A percentile compares a stretch with the other conserved stretches of the same genome.
phyloP scores from a whole-genome alignment of 2,888 invertebrate species.

The Hirtodrosophila cameraria region DNA sequence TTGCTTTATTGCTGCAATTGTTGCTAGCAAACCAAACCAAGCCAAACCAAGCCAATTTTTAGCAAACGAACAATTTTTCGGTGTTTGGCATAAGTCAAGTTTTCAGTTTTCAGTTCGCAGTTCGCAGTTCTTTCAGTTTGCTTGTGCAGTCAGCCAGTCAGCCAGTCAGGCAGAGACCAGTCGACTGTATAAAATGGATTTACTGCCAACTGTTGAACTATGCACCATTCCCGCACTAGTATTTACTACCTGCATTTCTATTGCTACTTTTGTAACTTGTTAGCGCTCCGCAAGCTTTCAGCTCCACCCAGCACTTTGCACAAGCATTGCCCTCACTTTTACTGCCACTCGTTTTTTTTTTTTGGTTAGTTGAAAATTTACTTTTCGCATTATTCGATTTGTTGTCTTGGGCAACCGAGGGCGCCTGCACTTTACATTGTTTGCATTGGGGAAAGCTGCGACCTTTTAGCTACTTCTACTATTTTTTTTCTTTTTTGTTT shows the following conservation, averaged over 20 bases:
- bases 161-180: constrained; percentile 62
- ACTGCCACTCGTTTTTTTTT: constrained; percentile 46
- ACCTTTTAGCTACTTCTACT: constrained; percentile 69
- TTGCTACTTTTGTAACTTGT: constrained; percentile 80
- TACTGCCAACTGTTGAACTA: constrained; percentile 80
- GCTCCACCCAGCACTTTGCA: constrained; percentile 13
- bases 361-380: constrained; percentile 71
- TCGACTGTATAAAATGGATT: constrained; percentile 80
- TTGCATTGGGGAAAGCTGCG: constrained; percentile 55
- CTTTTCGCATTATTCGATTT: constrained; percentile 80
- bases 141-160: constrained; percentile 62
- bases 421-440: constrained; percentile 68
- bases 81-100: constrained; percentile 76
- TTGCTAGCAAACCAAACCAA: constrained; percentile 20
- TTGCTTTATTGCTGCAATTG: constrained; percentile 67
- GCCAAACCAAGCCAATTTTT: constrained; percentile 54
- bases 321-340: constrained; percentile 41
- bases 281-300: constrained; percentile 55
- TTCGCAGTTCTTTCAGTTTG: constrained; percentile 16
- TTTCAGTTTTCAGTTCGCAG: constrained; percentile 62
- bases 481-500: too few species aligned
- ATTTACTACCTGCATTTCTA: constrained; percentile 80
- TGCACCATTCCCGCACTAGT: constrained; percentile 53
- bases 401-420: constrained; percentile 74
- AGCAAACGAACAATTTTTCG: constrained; percentile 75